Conservation (phyloP, 2,888 invertebrate species). For the Mongoloraphidia duomilia region DNA sequence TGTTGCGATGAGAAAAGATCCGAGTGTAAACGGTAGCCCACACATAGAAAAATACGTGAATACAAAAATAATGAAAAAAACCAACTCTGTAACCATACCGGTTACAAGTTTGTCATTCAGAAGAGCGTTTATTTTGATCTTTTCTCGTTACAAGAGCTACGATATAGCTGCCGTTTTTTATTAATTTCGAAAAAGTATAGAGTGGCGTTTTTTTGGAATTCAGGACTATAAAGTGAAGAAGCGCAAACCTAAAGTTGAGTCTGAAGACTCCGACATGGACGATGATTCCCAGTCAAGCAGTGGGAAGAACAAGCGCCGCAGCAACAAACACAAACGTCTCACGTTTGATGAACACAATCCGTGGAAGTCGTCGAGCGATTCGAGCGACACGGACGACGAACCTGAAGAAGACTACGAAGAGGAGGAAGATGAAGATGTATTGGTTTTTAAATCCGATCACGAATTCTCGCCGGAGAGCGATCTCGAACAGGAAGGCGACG, state of each 20-base stretch:
- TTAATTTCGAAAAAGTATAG: too few species aligned
- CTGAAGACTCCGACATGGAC: slow-evolving; percentile 32
- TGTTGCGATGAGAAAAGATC: too few species aligned
- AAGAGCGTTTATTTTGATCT: too few species aligned
- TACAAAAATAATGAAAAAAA: too few species aligned
- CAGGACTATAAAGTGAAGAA: slow-evolving; percentile 23
- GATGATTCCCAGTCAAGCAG: slow-evolving; percentile 27
- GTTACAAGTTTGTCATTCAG: too few species aligned
- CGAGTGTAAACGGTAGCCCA: too few species aligned
- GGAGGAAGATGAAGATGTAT: slow-evolving; percentile 30
- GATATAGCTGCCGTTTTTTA: too few species aligned
- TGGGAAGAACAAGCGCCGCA: slow-evolving; percentile 25
- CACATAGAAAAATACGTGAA: too few species aligned
- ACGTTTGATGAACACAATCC: slow-evolving; percentile 37
- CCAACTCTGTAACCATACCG: too few species aligned
- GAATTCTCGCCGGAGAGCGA: slow-evolving; percentile 90
- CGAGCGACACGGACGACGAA: slow-evolving; percentile 27
- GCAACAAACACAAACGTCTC: slow-evolving; percentile 20
- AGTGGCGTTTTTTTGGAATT: background rate
- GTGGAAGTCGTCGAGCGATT: slow-evolving; percentile 44
- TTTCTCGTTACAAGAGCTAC: too few species aligned
- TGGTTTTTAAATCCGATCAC: slow-evolving; percentile 68
- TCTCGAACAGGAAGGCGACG: slow-evolving; percentile 52
- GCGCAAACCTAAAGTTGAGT: slow-evolving; percentile 25
- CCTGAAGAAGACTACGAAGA: slow-evolving; percentile 29